Evolutionary conservation across 1,140 invertebrate genomes (phyloP), one percentile per base, ranked within the genome.

Genomic region (Battus philenor): DNA sequence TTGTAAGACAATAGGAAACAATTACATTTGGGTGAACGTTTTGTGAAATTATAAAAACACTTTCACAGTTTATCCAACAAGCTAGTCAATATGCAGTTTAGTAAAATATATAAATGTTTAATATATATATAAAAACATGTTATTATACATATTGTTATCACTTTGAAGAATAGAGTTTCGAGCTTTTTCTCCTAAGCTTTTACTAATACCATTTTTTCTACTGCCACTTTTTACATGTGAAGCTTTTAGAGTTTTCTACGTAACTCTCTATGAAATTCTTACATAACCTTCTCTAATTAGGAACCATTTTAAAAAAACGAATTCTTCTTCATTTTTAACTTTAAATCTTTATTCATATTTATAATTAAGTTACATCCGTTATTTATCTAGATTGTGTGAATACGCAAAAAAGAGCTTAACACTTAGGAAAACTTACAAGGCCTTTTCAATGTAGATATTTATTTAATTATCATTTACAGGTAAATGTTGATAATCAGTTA

Each of bases 341-440:
- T n/a, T n/a, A n/a, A n/a, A n/a, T n/a, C n/a, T n/a, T n/a, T n/a
- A n/a, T n/a, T n/a, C n/a, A n/a, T n/a, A n/a, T n/a, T n/a, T n/a
- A n/a, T n/a, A n/a, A n/a, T n/a, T n/a, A n/a, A n/a, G n/a, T n/a
- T n/a, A n/a, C n/a, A n/a, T 29, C 27, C 18, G 16, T 33, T 45
- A 20, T 47, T 43, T 22, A 20, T 32, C 22, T 39, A 39, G 36
- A 39, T 39, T 15, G 32, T 56, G 36, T 55, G 51, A 62, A 56
- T 56, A 61, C 41, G 55, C 53, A 64, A 71, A 67, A 54, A 58
- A 54, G 80, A 84, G 80, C 80, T 84, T 84, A 84, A 69, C 71
- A 61, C 68, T 76, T 80, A 78, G 68, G 74, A 67, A 75, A 74
- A 61, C 50, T 61, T 47, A 72, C 45, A 68, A 70, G 68, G 58